Percentiles rank a stretch among this genome's conserved stretches.
These are phyloP conservation scores for Drosophila lini DNA, from an alignment of 1,140 invertebrate genomes.

Conservation along the genomic window DNA sequence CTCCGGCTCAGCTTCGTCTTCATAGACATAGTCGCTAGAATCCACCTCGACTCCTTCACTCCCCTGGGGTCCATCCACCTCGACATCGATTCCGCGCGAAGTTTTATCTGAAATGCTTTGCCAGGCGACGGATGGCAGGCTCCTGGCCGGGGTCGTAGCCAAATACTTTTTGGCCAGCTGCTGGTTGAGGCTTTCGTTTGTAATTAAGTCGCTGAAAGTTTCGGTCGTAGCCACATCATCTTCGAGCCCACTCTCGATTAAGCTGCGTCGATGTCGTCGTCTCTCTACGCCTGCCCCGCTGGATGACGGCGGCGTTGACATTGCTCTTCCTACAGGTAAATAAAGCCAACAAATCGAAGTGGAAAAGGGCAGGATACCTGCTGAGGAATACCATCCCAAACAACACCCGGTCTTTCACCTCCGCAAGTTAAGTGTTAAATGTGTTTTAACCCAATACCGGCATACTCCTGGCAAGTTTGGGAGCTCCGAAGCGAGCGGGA, in stretches of 20 bases:
- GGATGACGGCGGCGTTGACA: conserved; percentile 56
- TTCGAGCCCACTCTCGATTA: conserved; percentile 48
- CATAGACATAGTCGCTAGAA: conserved; percentile 63
- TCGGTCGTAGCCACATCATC: conserved; percentile 29
- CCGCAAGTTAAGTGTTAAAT: conserved; percentile 61
- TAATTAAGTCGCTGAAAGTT: conserved; percentile 83
- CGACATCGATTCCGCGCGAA: conserved; percentile 67
- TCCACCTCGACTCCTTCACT: conserved; percentile 25
- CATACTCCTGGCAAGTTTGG: conserved; percentile 20
- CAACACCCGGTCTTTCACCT: conserved; percentile 8
- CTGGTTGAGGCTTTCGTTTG: conserved; percentile 52
- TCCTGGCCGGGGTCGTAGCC: conserved; percentile 13
- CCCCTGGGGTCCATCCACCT: conserved; percentile 47
- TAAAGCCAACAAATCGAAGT: conserved; percentile 25
- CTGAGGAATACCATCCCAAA: background rate
- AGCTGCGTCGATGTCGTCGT: conserved; percentile 62
- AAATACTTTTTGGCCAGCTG: conserved; percentile 15
- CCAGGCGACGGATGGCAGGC: conserved; percentile 11
- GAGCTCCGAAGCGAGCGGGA: conserved; percentile 12
- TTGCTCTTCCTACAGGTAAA: conserved; percentile 53
- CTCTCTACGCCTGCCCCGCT: conserved; percentile 26
- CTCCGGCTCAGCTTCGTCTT: conserved; percentile 34
- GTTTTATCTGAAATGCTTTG: conserved; percentile 66
- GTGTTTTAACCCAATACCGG: conserved; percentile 62
- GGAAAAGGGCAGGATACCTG: background rate